These are phyloP conservation scores for Euphonia xanthogaster DNA, from an alignment of 2,797 vertebrate species.

Conservation along the genomic window DNA sequence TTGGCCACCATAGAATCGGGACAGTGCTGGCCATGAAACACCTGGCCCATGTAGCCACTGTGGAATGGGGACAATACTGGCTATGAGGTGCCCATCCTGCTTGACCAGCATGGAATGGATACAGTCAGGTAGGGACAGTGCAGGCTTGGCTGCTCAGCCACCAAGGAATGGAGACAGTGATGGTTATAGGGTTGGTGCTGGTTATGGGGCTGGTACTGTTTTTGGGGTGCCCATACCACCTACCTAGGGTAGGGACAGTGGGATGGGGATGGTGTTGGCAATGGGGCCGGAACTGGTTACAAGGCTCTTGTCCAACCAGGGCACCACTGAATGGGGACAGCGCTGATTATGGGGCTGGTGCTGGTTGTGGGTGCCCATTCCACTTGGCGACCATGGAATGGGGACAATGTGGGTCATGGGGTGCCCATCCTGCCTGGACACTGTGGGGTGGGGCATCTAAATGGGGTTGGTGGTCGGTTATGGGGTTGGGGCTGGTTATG, in stretches of 20 bases:
- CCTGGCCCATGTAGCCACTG: neutral
- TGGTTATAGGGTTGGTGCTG: neutral
- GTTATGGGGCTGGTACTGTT: neutral
- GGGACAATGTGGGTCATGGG: neutral
- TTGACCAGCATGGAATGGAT: too few species aligned
- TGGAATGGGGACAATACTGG: neutral
- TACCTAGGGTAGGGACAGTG: neutral
- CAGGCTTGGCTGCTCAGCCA: neutral
- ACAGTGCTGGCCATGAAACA: neutral
- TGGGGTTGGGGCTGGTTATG: neutral
- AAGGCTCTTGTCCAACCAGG: neutral
- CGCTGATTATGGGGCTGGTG: neutral
- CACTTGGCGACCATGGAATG: neutral
- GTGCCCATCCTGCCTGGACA: neutral
- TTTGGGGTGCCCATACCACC: neutral
- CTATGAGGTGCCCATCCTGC: neutral
- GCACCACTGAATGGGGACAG: neutral
- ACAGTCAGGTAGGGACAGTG: neutral
- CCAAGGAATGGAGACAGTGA: neutral
- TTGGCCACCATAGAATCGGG: neutral
- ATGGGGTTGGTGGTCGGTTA: neutral
- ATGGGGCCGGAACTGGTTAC: neutral
- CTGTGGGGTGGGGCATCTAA: neutral
- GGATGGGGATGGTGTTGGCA: rapidly evolving
- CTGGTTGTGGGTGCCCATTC: neutral